Evolutionary conservation across 2,797 vertebrate genomes (phyloP).

Genomic region (Pygocentrus nattereri): DNA sequence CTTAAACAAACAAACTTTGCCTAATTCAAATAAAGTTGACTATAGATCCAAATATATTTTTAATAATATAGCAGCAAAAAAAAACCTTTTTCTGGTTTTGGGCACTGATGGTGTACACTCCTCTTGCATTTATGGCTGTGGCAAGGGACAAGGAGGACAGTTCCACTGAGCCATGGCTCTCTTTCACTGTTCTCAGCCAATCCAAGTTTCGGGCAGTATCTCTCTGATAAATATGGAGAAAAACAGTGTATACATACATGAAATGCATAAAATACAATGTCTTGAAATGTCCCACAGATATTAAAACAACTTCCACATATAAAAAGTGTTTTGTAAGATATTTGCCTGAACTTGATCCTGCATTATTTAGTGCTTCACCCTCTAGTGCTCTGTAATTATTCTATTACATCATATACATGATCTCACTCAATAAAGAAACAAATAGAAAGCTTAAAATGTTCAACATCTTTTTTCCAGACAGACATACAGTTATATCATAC

Average conservation of each 20-base stretch:
- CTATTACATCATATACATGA: no score
- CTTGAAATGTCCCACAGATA: no score
- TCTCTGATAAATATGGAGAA: constrained; percentile 67
- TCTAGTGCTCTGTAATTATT: neutral
- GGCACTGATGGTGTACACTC: constrained; percentile 84
- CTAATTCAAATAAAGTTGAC: neutral
- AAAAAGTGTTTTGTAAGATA: no score
- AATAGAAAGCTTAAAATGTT: neutral
- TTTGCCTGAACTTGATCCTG: neutral
- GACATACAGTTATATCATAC: constrained; percentile 72
- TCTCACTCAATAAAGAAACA: neutral
- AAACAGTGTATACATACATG: neutral
- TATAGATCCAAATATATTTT: neutral
- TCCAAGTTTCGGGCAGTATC: constrained; percentile 90
- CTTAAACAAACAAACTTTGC: neutral
- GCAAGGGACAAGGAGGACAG: constrained; percentile 91
- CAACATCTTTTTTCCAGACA: neutral
- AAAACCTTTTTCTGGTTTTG: constrained; percentile 72
- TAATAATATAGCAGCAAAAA: constrained; percentile 5
- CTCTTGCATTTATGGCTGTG: constrained; percentile 88
- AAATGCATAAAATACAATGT: neutral
- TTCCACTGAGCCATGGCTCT: constrained; percentile 95
- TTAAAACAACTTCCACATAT: no score
- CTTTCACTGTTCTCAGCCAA: constrained; percentile 94
- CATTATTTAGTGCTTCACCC: neutral